These are phyloP conservation scores for Tetrapedia diversipes DNA, from an alignment of 2,888 invertebrate genomes.

Conservation along the genomic window DNA sequence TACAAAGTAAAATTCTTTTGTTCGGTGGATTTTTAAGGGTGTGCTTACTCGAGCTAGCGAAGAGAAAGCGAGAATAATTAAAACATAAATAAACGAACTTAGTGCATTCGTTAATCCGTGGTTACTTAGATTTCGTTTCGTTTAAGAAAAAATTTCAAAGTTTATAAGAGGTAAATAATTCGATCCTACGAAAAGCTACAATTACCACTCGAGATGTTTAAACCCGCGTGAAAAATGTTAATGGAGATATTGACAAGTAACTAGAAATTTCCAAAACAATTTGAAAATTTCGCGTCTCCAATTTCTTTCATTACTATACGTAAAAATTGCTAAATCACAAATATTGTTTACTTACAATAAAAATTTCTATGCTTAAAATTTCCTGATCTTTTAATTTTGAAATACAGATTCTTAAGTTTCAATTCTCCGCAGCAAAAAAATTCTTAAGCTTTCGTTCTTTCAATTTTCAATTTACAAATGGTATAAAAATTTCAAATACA, in stretches of 20 bases:
- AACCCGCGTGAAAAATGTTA: too few species aligned
- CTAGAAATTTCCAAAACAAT: too few species aligned
- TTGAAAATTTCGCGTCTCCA: too few species aligned
- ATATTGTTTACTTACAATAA: too few species aligned
- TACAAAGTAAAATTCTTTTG: conserved; percentile 38
- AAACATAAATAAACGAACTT: conserved; percentile 48
- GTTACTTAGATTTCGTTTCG: conserved; percentile 21
- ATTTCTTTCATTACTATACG: neutral
- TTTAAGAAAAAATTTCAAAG: conserved; percentile 36
- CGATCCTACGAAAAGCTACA: conserved; percentile 12
- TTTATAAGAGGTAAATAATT: conserved; percentile 32
- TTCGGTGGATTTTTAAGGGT: conserved; percentile 37
- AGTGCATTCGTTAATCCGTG: conserved; percentile 30
- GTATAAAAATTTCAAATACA: neutral
- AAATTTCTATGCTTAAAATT: neutral
- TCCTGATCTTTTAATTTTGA: neutral
- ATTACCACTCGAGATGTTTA: neutral
- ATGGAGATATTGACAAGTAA: too few species aligned
- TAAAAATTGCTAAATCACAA: neutral
- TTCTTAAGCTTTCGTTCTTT: neutral
- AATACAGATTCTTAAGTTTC: neutral
- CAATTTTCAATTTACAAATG: neutral
- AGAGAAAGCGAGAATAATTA: conserved; percentile 45
- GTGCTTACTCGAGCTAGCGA: conserved; percentile 26
- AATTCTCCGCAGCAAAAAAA: neutral